Base-by-base conservation (phyloP, 2,888 invertebrate genomes). In the Eupsilia transversa region DNA sequence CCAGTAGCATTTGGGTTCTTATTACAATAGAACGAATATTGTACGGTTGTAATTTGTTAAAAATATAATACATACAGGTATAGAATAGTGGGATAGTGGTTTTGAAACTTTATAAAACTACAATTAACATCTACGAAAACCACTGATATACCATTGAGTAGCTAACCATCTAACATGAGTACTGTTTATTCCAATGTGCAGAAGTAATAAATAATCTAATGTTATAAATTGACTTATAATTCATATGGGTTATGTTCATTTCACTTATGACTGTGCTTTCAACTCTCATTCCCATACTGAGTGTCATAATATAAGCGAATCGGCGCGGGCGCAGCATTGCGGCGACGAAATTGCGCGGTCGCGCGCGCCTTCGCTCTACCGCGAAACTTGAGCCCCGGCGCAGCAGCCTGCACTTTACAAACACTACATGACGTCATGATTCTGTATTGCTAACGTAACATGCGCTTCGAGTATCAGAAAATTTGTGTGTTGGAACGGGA, bases 271-370 rank as follows among this genome's bases (percentile, higher is more conserved):
- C 30, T 60, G 60, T 46, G 38, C 38, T 74, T 76, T 67, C 14
- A n/a, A 61, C 33, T 52, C 20, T 43, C n/a, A 60, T 67, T 86
- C n/a, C 49, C 14, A 35, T 72, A 74, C 30, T 65, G 54, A 74
- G 68, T 74, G 74, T 67, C 41, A 67, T 65, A 74, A 60, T 66
- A 68, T 67, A 72, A 67, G 72, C 41, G 54, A 73, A 79, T 80
- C 82, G 82, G 82, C 72, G 73, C 77, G 64, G 76, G 85, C 79
- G 88, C 82, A 79, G 79, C 73, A 74, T 84, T 88, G 89, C 70
- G 89, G 89, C 87, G 87, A 87, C 85, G 91, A 94, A 94, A 95
- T 94, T 94, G 94, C 93, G 94, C 93, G 92, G 91, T 92, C 91
- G 94, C 93, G 94, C 94, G 93, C 94, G 92, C 94, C 92, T 91